Percentiles rank a stretch among this genome's conserved stretches.
Conservation (phyloP, 1,140 invertebrate genomes). For the Tetramorium parvispinum region DNA sequence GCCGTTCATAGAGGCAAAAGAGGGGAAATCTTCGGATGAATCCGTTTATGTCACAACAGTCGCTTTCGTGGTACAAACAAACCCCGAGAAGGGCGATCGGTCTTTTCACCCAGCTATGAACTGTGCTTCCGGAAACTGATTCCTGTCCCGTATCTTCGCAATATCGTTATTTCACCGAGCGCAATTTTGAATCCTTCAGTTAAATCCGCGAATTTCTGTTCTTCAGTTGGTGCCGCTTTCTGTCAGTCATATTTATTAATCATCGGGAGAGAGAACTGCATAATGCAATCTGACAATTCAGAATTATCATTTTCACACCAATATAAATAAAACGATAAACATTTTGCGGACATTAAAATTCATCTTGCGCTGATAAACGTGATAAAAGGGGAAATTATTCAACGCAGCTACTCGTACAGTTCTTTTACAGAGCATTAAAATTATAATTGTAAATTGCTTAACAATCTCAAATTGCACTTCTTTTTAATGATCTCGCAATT, state of each 20-base stretch:
- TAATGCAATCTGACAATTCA: background rate
- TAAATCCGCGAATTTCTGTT: background rate
- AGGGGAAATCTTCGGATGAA: conserved; percentile 45
- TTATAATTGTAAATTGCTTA: background rate
- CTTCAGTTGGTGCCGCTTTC: background rate
- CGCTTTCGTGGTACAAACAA: conserved; percentile 28
- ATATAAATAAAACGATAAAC: conserved; percentile 12
- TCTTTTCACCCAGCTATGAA: conserved; percentile 34
- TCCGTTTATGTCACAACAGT: conserved; percentile 59
- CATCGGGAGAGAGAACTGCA: background rate
- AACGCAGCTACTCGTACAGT: background rate
- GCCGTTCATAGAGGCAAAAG: conserved; percentile 48
- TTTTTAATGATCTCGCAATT: background rate
- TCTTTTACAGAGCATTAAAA: background rate
- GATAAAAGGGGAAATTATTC: background rate
- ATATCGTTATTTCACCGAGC: background rate
- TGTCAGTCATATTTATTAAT: conserved; percentile 10
- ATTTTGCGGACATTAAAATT: background rate
- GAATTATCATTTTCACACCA: background rate
- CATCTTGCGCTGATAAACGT: background rate
- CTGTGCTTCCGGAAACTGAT: conserved; percentile 22
- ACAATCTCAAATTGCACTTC: background rate
- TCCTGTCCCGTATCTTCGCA: background rate
- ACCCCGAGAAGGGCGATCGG: conserved; percentile 11
- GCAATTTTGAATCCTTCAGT: background rate